Percentiles rank a stretch among this genome's conserved stretches.
Evolutionary conservation across 2,797 vertebrate species (phyloP).

Genomic region (Ibycter americanus): DNA sequence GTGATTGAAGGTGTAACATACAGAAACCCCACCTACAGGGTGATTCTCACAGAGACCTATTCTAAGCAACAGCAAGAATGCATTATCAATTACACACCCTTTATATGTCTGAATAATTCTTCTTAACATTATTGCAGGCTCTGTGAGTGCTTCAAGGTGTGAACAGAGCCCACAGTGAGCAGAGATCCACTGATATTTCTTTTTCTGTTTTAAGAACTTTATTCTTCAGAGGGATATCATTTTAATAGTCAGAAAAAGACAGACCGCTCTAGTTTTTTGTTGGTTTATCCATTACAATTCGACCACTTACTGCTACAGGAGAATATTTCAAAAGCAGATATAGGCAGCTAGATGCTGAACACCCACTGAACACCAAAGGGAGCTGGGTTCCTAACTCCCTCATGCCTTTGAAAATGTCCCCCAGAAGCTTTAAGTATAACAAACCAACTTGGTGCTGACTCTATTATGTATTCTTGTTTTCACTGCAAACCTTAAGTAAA

Average conservation of each 20-base stretch:
- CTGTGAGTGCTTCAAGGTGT: neutral
- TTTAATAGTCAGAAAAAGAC: slow-evolving; percentile 17
- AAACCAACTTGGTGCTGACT: neutral
- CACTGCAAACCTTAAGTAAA: neutral
- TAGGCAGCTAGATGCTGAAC: neutral
- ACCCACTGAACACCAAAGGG: neutral
- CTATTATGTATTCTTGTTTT: neutral
- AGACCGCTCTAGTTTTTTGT: neutral
- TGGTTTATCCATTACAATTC: slow-evolving; percentile 2
- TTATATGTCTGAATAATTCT: neutral
- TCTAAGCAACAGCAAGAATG: neutral
- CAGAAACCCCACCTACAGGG: neutral
- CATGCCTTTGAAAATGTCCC: slow-evolving; percentile 1
- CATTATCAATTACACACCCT: neutral
- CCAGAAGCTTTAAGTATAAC: neutral
- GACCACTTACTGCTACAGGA: neutral
- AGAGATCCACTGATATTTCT: neutral
- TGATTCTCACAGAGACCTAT: neutral
- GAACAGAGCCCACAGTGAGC: neutral
- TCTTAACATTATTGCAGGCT: neutral
- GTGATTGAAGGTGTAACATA: neutral
- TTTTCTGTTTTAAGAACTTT: slow-evolving; percentile 11
- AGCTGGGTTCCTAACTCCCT: neutral
- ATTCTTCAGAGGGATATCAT: slow-evolving; percentile 1
- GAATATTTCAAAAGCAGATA: slow-evolving; percentile 31